Conservation (phyloP, 2,888 invertebrate species). For the Caenorhabditis wallacei region DNA sequence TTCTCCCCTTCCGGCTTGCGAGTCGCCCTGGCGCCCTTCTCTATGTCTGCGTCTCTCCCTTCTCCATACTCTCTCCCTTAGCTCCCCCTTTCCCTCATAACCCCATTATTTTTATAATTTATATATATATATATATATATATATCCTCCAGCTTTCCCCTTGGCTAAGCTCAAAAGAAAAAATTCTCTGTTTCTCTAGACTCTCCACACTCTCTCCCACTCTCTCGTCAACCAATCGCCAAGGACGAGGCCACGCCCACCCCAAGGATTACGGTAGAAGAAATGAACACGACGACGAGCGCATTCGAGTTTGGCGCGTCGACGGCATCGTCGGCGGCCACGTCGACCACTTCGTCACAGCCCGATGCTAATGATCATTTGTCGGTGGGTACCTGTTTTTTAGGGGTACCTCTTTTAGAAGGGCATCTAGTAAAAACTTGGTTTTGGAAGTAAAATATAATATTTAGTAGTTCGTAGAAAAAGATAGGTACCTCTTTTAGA, state of each 20-base stretch:
- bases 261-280: slow-evolving; percentile 48
- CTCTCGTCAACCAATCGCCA: slow-evolving; percentile 1
- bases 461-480: too few relatives aligned
- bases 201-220: neutral
- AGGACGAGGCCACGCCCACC: slow-evolving; percentile 54
- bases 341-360: slow-evolving; percentile 67
- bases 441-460: too few relatives aligned
- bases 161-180: too few relatives aligned
- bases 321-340: slow-evolving; percentile 68
- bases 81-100: slow-evolving; percentile 14
- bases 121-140: too few relatives aligned
- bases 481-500: too few relatives aligned
- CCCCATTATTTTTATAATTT: slow-evolving; percentile 61
- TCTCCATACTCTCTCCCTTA: slow-evolving; percentile 5
- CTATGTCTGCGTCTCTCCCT: slow-evolving; percentile 3
- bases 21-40: slow-evolving; percentile 13
- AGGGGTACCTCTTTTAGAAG: neutral
- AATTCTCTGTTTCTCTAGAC: neutral
- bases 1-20: slow-evolving; percentile 23
- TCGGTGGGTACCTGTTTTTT: slow-evolving; percentile 68
- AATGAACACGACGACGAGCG: slow-evolving; percentile 62
- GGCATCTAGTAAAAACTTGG: neutral
- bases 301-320: slow-evolving; percentile 72
- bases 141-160: too few relatives aligned
- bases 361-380: slow-evolving; percentile 71